Evolutionary conservation across 2,888 invertebrate species (phyloP), one percentile per base, ranked within the genome.

Genomic region (Athripsodes cinereus): DNA sequence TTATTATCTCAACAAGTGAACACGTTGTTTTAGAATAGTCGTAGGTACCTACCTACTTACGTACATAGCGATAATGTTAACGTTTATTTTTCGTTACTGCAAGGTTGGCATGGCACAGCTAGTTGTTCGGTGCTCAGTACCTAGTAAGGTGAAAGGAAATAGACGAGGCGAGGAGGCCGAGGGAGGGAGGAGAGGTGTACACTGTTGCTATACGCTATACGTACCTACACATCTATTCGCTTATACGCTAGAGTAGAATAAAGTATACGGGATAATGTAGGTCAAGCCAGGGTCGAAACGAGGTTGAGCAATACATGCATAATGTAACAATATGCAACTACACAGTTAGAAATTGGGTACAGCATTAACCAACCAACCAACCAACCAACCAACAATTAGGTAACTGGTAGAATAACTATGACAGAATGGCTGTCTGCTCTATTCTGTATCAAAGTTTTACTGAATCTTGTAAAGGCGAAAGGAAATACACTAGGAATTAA

Each of bases 201-300:
- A 13, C 40, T 40, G 40, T 40, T 40, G 40, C 40, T 40, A 40
- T 40, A 16, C 40, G 40, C 40, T 40, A 16, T 40, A 16, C 13
- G 16, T 16, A 40, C 40, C 13, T 16, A 16, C 40, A 16, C 16
- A n/a, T 40, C 40, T 40, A 40, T 40, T 40, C 40, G 5, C 40
- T 40, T 40, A 40, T 16, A 40, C 31, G 31, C n/a, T 31, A 31
- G 31, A 6, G 31, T 40, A 40, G 13, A 40, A 3, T 26, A 26
- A 3, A 16, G 40, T 40, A 40, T 10, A 10, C 26, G 40, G 13
- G 40, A 40, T 16, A 40, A 40, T 40, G 40, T 40, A 40, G 40
- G 40, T 40, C 40, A 40, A 40, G 40, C 40, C 40, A 40, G 40
- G 40, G 40, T 40, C 40, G 40, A 40, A 40, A 40, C 40, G 40